A percentile compares a stretch with the other conserved stretches of the same genome.
phyloP scores from a whole-genome alignment of 1,140 invertebrate species.

The Catajapyx aquilonaris region DNA sequence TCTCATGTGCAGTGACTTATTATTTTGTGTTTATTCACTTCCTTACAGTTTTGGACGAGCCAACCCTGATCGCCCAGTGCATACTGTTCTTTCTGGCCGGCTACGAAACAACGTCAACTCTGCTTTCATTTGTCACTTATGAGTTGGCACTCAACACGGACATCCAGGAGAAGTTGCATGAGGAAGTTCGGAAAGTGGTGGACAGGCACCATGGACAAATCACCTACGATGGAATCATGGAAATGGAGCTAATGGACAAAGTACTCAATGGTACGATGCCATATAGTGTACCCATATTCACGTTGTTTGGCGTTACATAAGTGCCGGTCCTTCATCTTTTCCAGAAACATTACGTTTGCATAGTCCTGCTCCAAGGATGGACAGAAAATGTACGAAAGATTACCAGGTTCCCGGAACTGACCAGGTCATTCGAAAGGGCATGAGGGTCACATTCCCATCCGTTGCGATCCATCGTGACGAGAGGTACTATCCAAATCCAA shows the following conservation, averaged over 20 bases:
- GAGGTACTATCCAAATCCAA: constrained; percentile 27
- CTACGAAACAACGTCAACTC: constrained; percentile 24
- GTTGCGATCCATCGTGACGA: constrained; percentile 30
- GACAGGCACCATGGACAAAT: constrained; percentile 1
- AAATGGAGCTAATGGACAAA: too few species aligned
- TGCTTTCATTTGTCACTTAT: constrained; percentile 17
- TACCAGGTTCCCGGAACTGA: constrained; percentile 7
- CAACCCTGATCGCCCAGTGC: constrained; percentile 25
- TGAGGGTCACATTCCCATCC: constrained; percentile 16
- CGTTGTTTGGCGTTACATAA: too few species aligned
- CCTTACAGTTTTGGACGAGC: too few species aligned
- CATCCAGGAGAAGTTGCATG: constrained; percentile 20
- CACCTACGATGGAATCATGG: too few species aligned
- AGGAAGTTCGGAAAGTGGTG: constrained; percentile 18
- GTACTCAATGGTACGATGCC: too few species aligned
- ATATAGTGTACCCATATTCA: too few species aligned
- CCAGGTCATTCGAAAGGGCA: constrained; percentile 4
- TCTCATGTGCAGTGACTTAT: too few species aligned
- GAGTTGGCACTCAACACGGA: constrained; percentile 20
- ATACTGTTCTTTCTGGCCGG: constrained; percentile 19
- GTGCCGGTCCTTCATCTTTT: too few species aligned
- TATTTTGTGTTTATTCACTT: too few species aligned
- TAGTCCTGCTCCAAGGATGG: constrained; percentile 1
- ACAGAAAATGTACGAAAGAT: constrained; percentile 6
- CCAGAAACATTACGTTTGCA: constrained; percentile 7